Conservation (phyloP, 1,140 invertebrate species). For the Halyomorpha halys region DNA sequence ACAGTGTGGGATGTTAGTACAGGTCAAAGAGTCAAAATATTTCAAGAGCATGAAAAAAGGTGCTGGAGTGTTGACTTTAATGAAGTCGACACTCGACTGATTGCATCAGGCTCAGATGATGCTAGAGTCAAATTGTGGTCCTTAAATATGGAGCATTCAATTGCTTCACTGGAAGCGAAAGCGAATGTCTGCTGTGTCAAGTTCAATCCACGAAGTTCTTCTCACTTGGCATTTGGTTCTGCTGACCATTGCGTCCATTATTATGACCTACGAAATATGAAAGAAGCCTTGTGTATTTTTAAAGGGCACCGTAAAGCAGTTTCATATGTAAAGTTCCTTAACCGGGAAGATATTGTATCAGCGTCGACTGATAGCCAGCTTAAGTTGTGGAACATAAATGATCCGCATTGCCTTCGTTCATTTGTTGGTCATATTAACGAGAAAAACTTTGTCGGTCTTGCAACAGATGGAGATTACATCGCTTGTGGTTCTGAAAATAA, state of each 20-base stretch:
- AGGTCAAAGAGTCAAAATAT: conserved; percentile 58
- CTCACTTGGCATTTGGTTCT: conserved; percentile 84
- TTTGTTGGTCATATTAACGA: conserved; percentile 93
- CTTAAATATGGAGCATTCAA: conserved; percentile 73
- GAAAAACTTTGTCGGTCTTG: conserved; percentile 95
- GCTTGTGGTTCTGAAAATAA: conserved; percentile 96
- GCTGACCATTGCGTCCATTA: conserved; percentile 96
- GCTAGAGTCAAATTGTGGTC: conserved; percentile 91
- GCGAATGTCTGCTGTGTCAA: conserved; percentile 95
- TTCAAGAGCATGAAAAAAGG: conserved; percentile 88
- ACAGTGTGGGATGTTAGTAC: conserved; percentile 86
- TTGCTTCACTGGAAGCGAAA: conserved; percentile 78
- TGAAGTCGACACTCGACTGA: conserved; percentile 75
- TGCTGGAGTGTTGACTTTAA: conserved; percentile 98
- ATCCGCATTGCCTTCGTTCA: conserved; percentile 68
- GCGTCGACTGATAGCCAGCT: conserved; percentile 91
- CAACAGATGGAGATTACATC: conserved; percentile 88
- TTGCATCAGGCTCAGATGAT: conserved; percentile 92
- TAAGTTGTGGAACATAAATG: conserved; percentile 84
- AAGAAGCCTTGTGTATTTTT: conserved; percentile 71
- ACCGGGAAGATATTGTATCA: conserved; percentile 80
- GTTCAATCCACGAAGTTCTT: conserved; percentile 82
- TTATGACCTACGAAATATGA: conserved; percentile 83
- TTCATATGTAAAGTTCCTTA: conserved; percentile 91
- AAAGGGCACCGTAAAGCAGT: conserved; percentile 91